Percentiles rank a stretch among this genome's conserved stretches.
Conservation (phyloP, 2,888 invertebrate species). For the Girardia tigrina region DNA sequence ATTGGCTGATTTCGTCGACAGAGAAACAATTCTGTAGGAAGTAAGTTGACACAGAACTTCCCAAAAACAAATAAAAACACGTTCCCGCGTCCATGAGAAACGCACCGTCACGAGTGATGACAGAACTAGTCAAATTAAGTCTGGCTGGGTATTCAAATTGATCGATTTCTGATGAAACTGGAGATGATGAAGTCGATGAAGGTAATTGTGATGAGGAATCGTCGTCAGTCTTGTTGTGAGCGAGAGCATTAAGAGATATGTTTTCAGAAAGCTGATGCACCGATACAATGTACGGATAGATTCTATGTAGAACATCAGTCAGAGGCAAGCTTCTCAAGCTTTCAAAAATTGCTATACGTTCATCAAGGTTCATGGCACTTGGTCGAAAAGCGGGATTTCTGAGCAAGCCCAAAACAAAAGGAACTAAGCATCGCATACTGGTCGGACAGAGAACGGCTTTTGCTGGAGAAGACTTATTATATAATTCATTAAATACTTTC, state of each 20-base stretch:
- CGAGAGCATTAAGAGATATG: not conserved
- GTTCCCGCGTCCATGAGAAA: not conserved
- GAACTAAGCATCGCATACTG: slow-evolving; percentile 67
- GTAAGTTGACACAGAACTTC: not conserved
- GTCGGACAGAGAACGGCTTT: slow-evolving; percentile 56
- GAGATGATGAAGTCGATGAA: too few species aligned
- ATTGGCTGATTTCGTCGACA: not conserved
- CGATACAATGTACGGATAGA: slow-evolving; percentile 60
- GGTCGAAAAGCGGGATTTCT: slow-evolving; percentile 79
- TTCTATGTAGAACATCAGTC: slow-evolving; percentile 62
- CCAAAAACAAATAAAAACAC: slow-evolving; percentile 1
- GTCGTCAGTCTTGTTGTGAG: not conserved
- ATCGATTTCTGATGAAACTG: not conserved
- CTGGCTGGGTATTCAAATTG: not conserved
- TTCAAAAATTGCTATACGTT: slow-evolving; percentile 80
- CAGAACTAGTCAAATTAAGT: slow-evolving; percentile 23
- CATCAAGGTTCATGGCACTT: slow-evolving; percentile 70
- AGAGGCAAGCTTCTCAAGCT: slow-evolving; percentile 76
- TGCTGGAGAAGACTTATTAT: slow-evolving; percentile 53
- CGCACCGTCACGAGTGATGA: slow-evolving; percentile 1
- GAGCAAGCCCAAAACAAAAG: slow-evolving; percentile 73
- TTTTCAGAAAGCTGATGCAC: slow-evolving; percentile 3
- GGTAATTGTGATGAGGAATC: too few species aligned
- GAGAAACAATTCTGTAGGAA: not conserved
- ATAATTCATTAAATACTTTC: slow-evolving; percentile 51